These are phyloP conservation scores for Phaedon cochleariae DNA, from an alignment of 2,888 invertebrate species.

Conservation along the genomic window DNA sequence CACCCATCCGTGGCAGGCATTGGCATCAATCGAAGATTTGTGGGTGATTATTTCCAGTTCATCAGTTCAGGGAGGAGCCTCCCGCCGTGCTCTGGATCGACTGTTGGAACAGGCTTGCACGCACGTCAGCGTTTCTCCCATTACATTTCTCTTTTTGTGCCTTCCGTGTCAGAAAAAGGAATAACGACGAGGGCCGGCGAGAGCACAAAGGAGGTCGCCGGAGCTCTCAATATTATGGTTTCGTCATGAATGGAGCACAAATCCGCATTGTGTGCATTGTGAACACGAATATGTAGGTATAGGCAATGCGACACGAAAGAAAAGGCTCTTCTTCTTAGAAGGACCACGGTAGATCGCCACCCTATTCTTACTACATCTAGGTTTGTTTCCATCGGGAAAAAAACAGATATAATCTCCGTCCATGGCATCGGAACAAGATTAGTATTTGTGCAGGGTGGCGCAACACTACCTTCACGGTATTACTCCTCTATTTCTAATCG, in stretches of 20 bases:
- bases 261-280: constrained; percentile 20
- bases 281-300: constrained; percentile 8
- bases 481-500: too few species aligned
- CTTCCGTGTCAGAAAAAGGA: constrained; percentile 26
- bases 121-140: constrained; percentile 49
- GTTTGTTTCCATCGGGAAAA: background rate
- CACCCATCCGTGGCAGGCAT: background rate
- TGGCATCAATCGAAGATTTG: constrained; percentile 16
- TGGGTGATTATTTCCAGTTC: constrained; percentile 38
- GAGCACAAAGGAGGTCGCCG: constrained; percentile 29
- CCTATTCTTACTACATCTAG: background rate
- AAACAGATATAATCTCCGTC: background rate
- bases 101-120: constrained; percentile 31
- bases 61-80: constrained; percentile 29
- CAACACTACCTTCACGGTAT: too few species aligned
- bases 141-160: constrained; percentile 36
- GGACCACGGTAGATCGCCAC: background rate
- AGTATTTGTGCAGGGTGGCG: too few species aligned
- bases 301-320: constrained; percentile 1
- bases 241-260: constrained; percentile 11
- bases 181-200: constrained; percentile 26
- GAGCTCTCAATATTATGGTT: constrained; percentile 27
- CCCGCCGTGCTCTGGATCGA: constrained; percentile 5
- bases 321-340: background rate
- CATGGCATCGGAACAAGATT: too few species aligned